These are phyloP conservation scores for Phalacrocorax pelagicus DNA, from an alignment of 2,113 vertebrate genomes.

Conservation along the genomic window DNA sequence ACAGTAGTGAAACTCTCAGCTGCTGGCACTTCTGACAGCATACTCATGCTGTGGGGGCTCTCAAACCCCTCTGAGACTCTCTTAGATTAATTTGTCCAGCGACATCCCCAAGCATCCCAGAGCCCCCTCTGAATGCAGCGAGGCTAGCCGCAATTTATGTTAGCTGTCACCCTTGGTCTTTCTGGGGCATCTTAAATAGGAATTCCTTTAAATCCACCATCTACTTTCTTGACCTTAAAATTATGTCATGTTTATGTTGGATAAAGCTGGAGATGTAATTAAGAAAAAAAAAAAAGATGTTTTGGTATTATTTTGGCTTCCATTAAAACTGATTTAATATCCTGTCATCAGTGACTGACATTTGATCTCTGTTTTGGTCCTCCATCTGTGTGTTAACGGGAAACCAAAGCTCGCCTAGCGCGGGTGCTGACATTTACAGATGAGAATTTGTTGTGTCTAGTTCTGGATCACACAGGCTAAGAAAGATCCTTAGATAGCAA, in stretches of 20 bases:
- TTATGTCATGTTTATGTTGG: background rate
- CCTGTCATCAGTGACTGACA: background rate
- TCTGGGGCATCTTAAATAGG: background rate
- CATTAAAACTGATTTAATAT: background rate
- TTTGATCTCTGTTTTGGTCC: conserved; percentile 9
- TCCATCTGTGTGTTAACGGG: background rate
- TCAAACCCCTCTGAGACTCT: background rate
- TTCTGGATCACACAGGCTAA: background rate
- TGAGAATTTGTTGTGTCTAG: conserved; percentile 26
- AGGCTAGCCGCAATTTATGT: background rate
- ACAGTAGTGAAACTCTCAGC: background rate
- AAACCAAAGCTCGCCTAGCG: background rate
- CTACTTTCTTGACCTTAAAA: background rate
- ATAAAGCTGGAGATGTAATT: background rate
- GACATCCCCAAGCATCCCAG: background rate
- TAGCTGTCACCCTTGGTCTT: fast-evolving
- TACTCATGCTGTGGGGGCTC: fast-evolving
- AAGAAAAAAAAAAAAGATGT: background rate
- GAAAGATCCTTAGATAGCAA: conserved; percentile 2
- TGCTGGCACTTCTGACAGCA: background rate
- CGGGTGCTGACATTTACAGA: conserved; percentile 10
- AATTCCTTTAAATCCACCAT: background rate
- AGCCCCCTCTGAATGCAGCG: background rate
- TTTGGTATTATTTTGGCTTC: background rate
- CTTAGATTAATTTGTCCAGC: background rate